A percentile compares a stretch with the other conserved stretches of the same genome.
phyloP scores from a whole-genome alignment of 2,113 vertebrate species.

The Candoia aspera region DNA sequence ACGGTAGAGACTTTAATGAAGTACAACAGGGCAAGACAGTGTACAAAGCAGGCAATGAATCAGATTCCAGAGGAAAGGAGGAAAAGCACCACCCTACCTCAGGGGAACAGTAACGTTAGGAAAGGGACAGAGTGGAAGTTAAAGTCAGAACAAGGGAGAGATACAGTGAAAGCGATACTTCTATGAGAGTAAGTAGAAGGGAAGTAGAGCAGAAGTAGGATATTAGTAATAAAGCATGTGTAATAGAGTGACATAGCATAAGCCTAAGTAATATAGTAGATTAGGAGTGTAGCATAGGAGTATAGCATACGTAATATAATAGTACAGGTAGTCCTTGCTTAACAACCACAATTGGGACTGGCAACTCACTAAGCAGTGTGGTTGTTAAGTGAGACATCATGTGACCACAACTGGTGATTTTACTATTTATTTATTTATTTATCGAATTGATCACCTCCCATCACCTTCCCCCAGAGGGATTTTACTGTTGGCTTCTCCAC shows the following conservation, averaged over 20 bases:
- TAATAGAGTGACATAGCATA: neutral
- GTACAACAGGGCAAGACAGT: neutral
- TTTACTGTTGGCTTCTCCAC: neutral
- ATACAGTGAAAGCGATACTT: neutral
- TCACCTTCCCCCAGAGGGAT: too few relatives aligned
- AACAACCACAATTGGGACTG: neutral
- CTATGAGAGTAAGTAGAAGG: neutral
- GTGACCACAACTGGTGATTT: neutral
- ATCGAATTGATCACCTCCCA: too few relatives aligned
- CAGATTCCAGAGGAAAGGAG: neutral
- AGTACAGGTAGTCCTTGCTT: neutral
- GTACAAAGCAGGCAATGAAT: neutral
- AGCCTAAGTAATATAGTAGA: neutral
- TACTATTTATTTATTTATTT: too few relatives aligned
- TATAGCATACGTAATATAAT: neutral
- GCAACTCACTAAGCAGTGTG: neutral
- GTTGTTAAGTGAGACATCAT: neutral
- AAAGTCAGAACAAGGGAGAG: neutral
- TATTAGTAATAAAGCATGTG: neutral
- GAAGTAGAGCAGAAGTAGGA: neutral
- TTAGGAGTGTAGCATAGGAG: neutral
- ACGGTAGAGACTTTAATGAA: neutral
- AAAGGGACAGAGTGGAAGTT: neutral
- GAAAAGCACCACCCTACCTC: neutral
- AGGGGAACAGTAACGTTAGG: neutral